Base-by-base conservation (phyloP, 2,888 invertebrate genomes). In the Punctoribates punctum region DNA sequence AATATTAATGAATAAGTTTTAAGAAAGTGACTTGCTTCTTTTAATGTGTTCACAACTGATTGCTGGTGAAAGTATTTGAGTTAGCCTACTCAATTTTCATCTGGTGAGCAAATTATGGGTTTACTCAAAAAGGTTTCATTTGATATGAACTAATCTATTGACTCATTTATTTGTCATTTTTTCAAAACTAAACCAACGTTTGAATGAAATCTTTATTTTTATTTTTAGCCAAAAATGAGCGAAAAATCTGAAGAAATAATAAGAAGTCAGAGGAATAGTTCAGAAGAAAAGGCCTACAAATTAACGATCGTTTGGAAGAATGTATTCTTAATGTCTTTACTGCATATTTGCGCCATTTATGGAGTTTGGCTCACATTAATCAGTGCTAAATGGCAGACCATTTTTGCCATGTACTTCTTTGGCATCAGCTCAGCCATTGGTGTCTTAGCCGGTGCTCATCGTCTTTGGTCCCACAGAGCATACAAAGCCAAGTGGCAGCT, bases 401-500 rank as follows among this genome's bases (percentile, higher is more conserved):
- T 77, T 34, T 78, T 78, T 54, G 78, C 79, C 78, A 42, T 75
- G 79, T 72, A 23, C 25, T 62, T 62, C 29, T 17, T 29, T 15
- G 29, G 27, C 27, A 15, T 62, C 2, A 25, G 8, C 4, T 29
- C 27, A 8, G 81, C 88, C 65, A 88, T 89, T 4, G 93, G 89
- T 0, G 83, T 94, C 83, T 97, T 96, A 1, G 96, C 92, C 0
- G 62, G 62, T 29, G 94, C 94, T 0, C 97, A 98, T 83, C 87
- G 97, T 80, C 87, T 96, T 17, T 98, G 95, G 94, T 90, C 95
- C 0, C 97, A 98, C 85, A 88, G 90, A 81, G 86, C 94, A 0
- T 98, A 95, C 85, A 96, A 95, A 84, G 97, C 96, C 0, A 91
- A 88, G 80, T 87, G 91, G 86, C 95, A 93, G 0, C 85, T 96